Evolutionary conservation across 2,113 vertebrate genomes (phyloP).

Genomic region (Chamaetylas fuelleborni): DNA sequence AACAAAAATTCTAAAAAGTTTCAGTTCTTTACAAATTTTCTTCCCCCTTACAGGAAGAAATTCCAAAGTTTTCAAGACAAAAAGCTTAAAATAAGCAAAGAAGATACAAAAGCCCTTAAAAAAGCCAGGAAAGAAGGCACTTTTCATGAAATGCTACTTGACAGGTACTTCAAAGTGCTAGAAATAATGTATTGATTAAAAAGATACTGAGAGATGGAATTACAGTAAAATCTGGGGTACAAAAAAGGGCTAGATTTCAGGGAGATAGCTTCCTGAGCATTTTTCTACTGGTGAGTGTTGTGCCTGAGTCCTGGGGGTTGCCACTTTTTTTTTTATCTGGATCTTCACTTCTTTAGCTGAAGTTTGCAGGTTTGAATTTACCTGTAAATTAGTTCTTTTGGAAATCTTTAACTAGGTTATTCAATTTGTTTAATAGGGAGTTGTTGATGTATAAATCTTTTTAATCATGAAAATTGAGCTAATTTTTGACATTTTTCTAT

Average conservation of each 20-base stretch:
- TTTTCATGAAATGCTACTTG: constrained; percentile 91
- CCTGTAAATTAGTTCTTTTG: background rate
- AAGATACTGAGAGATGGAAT: background rate
- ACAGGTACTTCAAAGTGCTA: constrained; percentile 79
- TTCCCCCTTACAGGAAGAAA: constrained; percentile 84
- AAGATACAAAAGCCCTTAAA: constrained; percentile 81
- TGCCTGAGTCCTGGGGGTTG: background rate
- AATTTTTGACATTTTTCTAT: background rate
- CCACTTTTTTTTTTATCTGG: background rate
- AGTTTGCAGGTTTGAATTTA: background rate
- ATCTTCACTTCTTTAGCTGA: background rate
- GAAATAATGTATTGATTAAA: background rate
- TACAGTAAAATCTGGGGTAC: background rate
- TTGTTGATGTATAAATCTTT: background rate
- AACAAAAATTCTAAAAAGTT: background rate
- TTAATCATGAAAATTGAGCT: background rate
- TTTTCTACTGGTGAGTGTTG: background rate
- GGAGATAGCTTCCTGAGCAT: background rate
- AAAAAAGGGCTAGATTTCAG: background rate
- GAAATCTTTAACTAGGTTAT: background rate
- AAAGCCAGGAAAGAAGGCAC: constrained; percentile 90
- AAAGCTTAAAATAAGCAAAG: constrained; percentile 91
- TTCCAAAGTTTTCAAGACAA: constrained; percentile 98
- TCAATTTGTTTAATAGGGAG: background rate
- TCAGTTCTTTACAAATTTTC: background rate